Conservation (phyloP, 2,888 invertebrate species). For the Patella pellucida region DNA sequence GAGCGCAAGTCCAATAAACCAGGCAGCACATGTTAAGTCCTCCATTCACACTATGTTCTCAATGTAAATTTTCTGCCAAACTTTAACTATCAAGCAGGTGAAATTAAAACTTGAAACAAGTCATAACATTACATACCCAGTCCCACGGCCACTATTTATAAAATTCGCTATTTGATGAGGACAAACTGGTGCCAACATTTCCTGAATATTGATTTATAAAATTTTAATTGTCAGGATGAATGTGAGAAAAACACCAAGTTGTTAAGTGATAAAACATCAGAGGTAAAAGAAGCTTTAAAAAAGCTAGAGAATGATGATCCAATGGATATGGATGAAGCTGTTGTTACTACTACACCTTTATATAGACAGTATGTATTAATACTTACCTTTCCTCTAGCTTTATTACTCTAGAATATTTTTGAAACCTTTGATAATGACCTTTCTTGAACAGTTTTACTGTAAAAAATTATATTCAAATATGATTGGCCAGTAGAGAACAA, state of each 20-base stretch:
- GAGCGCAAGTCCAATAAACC: too few species aligned
- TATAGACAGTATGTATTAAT: conserved; percentile 85
- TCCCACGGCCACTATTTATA: not conserved
- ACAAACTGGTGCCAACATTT: too few species aligned
- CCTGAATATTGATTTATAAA: not conserved
- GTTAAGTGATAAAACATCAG: conserved; percentile 78
- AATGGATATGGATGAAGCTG: conserved; percentile 92
- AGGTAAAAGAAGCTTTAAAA: conserved; percentile 62
- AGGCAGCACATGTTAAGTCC: too few species aligned
- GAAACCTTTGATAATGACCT: too few species aligned
- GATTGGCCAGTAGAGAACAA: too few species aligned
- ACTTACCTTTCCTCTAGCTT: too few species aligned
- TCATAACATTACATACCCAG: not conserved
- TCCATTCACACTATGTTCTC: too few species aligned
- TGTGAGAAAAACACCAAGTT: conserved; percentile 87
- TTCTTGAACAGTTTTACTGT: too few species aligned
- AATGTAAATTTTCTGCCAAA: too few species aligned
- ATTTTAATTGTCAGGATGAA: conserved; percentile 75
- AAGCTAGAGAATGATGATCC: conserved; percentile 63
- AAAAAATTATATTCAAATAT: too few species aligned
- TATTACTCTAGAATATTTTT: too few species aligned
- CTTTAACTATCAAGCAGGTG: too few species aligned
- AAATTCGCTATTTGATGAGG: not conserved
- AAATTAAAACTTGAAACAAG: not conserved
- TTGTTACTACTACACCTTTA: conserved; percentile 94